Percentiles rank a stretch among this genome's conserved stretches.
Conservation (phyloP, 2,797 vertebrate genomes). For the Emydoidea blandingii region DNA sequence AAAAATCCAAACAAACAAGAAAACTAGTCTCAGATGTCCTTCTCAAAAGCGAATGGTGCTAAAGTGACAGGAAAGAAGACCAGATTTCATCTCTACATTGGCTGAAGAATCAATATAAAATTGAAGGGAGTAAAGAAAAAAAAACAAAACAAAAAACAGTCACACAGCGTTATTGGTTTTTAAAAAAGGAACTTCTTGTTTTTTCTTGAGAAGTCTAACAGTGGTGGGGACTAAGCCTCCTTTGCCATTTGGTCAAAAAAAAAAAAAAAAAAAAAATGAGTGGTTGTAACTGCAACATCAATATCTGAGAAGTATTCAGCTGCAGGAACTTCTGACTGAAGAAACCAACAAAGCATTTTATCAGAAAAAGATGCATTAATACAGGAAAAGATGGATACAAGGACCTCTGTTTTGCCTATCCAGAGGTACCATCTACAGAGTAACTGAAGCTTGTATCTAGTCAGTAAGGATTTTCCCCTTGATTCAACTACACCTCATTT, state of each 20-base stretch:
- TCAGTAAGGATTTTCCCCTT: not conserved
- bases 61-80: not conserved
- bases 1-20: fast-evolving
- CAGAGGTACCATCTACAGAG: not conserved
- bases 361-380: not conserved
- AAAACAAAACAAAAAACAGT: too few species aligned
- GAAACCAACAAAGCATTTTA: not conserved
- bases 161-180: too few species aligned
- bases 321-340: constrained; percentile 19
- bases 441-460: not conserved
- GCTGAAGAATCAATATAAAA: not conserved
- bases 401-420: not conserved
- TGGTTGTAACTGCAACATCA: not conserved
- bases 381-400: not conserved
- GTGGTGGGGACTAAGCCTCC: not conserved
- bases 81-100: not conserved
- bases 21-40: fast-evolving
- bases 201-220: not conserved
- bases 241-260: not conserved
- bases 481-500: constrained; percentile 27
- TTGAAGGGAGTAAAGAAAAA: not conserved
- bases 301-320: not conserved
- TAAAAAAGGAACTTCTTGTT: too few species aligned
- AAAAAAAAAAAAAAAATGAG: not conserved
- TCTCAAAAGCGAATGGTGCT: not conserved